These are phyloP conservation scores for Myotis davidii DNA, from an alignment of 2,113 vertebrate genomes.

Conservation along the genomic window DNA sequence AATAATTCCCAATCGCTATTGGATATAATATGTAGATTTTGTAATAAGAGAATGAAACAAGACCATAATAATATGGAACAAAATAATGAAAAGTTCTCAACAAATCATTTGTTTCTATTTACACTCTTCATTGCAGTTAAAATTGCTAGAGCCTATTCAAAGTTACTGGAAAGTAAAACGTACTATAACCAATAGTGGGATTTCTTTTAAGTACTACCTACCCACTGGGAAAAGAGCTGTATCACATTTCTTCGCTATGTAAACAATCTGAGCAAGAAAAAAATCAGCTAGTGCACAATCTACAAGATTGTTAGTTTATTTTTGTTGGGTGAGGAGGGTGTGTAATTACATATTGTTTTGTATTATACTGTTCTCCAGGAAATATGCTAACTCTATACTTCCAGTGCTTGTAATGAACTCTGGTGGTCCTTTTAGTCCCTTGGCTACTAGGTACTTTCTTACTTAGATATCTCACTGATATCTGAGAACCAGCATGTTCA, in stretches of 20 bases:
- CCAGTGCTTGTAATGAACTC: neutral
- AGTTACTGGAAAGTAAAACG: slow-evolving; percentile 61
- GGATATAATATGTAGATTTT: slow-evolving; percentile 1
- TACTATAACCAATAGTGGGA: slow-evolving; percentile 53
- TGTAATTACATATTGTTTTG: slow-evolving; percentile 7
- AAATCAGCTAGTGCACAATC: slow-evolving; percentile 20
- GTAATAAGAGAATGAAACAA: slow-evolving; percentile 37
- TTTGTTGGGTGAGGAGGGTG: neutral
- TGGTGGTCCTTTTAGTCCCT: neutral
- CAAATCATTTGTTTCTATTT: slow-evolving; percentile 55
- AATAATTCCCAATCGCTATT: slow-evolving; percentile 27
- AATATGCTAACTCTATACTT: neutral
- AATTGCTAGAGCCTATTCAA: slow-evolving; percentile 64
- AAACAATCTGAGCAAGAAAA: slow-evolving; percentile 57
- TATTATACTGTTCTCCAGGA: slow-evolving; percentile 41
- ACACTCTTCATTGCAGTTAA: slow-evolving; percentile 57
- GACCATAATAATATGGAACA: slow-evolving; percentile 36
- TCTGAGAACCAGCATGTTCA: neutral
- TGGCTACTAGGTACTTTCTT: neutral
- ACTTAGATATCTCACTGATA: neutral
- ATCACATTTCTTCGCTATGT: slow-evolving; percentile 59
- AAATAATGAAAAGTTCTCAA: slow-evolving; percentile 66
- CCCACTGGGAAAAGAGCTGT: slow-evolving; percentile 64
- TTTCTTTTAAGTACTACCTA: slow-evolving; percentile 69
- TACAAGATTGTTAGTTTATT: slow-evolving; percentile 46